phyloP scores from a whole-genome alignment of 2,888 invertebrate genomes.

The Desoria tigrina region DNA sequence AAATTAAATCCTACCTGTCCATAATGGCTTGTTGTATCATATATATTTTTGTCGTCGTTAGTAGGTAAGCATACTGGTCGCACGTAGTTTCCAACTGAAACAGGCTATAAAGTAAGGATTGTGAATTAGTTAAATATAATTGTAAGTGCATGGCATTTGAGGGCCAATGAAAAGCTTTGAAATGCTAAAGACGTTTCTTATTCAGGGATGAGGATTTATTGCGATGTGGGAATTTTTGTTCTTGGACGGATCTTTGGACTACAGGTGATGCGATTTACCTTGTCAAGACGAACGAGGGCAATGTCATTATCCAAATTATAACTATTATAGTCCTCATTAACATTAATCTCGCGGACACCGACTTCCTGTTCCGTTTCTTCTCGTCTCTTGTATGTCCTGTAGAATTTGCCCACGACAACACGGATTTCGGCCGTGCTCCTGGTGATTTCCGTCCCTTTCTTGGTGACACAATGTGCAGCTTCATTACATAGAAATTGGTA shows the following conservation, averaged over 20 bases:
- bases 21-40: not conserved
- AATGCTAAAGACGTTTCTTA: too few species aligned
- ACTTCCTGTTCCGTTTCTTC: slow-evolving; percentile 32
- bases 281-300: slow-evolving; percentile 68
- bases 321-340: slow-evolving; percentile 70
- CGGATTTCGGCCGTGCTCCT: slow-evolving; percentile 20
- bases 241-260: too few species aligned
- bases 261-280: slow-evolving; percentile 33
- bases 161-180: too few species aligned
- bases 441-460: slow-evolving; percentile 24
- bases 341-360: slow-evolving; percentile 41
- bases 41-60: slow-evolving; percentile 1
- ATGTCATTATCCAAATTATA: slow-evolving; percentile 72
- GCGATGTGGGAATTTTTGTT: too few species aligned
- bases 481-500: too few species aligned
- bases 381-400: slow-evolving; percentile 29
- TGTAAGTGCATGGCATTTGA: too few species aligned
- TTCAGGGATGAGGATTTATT: too few species aligned
- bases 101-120: slow-evolving; percentile 33
- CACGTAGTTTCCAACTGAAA: slow-evolving; percentile 37
- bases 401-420: slow-evolving; percentile 43
- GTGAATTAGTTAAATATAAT: too few species aligned
- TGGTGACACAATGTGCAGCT: slow-evolving; percentile 49
- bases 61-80: slow-evolving; percentile 46
- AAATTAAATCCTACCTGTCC: not conserved